Evolutionary conservation across 2,113 vertebrate species (phyloP).

Genomic region (Callipepla californica): DNA sequence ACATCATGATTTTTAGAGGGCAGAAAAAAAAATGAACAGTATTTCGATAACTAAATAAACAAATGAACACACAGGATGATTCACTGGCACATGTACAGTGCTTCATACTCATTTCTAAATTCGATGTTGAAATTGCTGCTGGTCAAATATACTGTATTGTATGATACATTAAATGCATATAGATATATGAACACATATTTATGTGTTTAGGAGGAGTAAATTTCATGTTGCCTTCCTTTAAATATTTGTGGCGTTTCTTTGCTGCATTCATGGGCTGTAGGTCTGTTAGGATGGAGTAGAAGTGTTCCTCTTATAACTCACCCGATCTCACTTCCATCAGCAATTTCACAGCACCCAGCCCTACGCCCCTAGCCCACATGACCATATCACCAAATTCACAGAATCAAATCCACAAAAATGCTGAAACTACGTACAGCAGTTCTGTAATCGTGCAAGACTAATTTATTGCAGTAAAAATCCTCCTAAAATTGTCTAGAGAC

Average conservation of each 20-base stretch:
- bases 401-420: not conserved
- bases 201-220: not conserved
- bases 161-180: not conserved
- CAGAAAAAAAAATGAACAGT: not conserved
- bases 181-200: not conserved
- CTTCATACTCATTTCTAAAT: not conserved
- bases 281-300: not conserved
- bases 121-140: not conserved
- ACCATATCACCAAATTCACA: not conserved
- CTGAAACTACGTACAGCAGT: not conserved
- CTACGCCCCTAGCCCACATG: accelerated
- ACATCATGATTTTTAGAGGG: not conserved
- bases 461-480: not conserved
- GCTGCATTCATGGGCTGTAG: not conserved
- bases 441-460: not conserved
- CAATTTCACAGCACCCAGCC: not conserved
- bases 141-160: not conserved
- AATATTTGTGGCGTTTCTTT: not conserved
- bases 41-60: not conserved
- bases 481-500: conserved; percentile 7
- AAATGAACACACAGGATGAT: not conserved
- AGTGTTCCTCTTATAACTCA: not conserved
- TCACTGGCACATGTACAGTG: not conserved
- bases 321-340: not conserved
- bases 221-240: not conserved